Base-by-base conservation (phyloP, 2,888 invertebrate genomes). In the Pimpla rufipes region DNA sequence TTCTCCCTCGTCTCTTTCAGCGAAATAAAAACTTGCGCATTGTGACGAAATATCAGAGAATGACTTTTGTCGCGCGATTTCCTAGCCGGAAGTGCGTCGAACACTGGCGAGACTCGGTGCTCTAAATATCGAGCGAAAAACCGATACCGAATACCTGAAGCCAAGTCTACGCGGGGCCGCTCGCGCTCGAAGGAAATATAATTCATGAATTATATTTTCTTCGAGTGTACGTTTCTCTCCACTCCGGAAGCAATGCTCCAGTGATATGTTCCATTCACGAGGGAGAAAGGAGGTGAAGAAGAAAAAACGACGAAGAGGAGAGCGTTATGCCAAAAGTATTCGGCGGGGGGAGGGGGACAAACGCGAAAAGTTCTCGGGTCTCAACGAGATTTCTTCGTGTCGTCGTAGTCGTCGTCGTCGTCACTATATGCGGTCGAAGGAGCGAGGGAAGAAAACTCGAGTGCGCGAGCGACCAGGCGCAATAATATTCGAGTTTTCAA, bases 401-500 rank as follows among this genome's bases (percentile, higher is more conserved):
- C 74, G 67, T 66, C 47, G 68, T 74, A 42, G 57, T 71, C 23
- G 5, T 29, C 29, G 29, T 29, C 5, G 29, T 23, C 59, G 10
- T 35, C 57, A n/a, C 35, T 57, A 7, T 59, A 6, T 21, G 74
- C 64, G 68, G 37, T 70, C 11, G 40, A 10, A 40, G 2, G 8
- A 37, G 29, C 23, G 42, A 57, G 42, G 79, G 71, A 78, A 85
- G 84, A 62, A 52, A 80, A 84, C 66, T 64, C 50, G 37, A 3
- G 62, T 45, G 70, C 11, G 62, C 16, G 62, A 62, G 40, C 23
- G 45, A 42, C 64, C 40, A 35, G 45, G 55, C 77, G 87, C 87
- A 88, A 90, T 90, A 87, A 90, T 87, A 89, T 89, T 88, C 89
- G 87, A 90, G 89, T 89, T 90, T 89, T 89, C 87, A 89, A 90